Percentiles rank a stretch among this genome's conserved stretches.
Evolutionary conservation across 1,140 invertebrate genomes (phyloP).

Genomic region (Heliconius melpomene): DNA sequence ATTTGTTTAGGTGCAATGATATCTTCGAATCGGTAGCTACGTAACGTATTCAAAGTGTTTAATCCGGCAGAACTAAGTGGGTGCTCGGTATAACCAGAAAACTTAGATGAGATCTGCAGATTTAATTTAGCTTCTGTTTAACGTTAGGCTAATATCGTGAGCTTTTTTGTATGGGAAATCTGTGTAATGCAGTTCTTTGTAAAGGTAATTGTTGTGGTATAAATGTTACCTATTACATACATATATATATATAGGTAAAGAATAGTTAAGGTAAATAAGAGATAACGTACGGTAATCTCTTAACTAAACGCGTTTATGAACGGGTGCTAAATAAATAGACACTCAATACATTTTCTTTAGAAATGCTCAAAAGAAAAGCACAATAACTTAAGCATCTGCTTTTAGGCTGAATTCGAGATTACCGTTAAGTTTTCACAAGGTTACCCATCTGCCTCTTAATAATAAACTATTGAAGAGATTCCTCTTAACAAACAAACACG

Average conservation of each 20-base stretch:
- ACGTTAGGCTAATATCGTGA: slow-evolving; percentile 17
- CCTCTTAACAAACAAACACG: slow-evolving; percentile 32
- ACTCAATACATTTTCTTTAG: not conserved
- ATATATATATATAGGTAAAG: no score
- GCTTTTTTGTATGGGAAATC: slow-evolving; percentile 30
- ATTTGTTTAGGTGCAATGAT: slow-evolving; percentile 76
- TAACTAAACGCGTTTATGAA: no score
- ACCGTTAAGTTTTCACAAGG: slow-evolving; percentile 45
- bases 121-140: slow-evolving; percentile 31
- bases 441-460: slow-evolving; percentile 20
- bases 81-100: slow-evolving; percentile 53
- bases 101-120: slow-evolving; percentile 37
- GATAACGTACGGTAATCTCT: no score
- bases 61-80: slow-evolving; percentile 55
- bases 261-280: no score
- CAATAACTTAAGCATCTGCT: slow-evolving; percentile 8
- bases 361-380: not conserved
- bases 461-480: slow-evolving; percentile 28
- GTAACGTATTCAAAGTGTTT: slow-evolving; percentile 45
- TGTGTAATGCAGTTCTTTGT: not conserved
- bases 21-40: slow-evolving; percentile 44
- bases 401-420: slow-evolving; percentile 2
- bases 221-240: no score
- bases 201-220: not conserved
- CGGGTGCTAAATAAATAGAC: no score